Evolutionary conservation across 2,797 vertebrate genomes (phyloP).

Genomic region (Cyprinodon diabolis): DNA sequence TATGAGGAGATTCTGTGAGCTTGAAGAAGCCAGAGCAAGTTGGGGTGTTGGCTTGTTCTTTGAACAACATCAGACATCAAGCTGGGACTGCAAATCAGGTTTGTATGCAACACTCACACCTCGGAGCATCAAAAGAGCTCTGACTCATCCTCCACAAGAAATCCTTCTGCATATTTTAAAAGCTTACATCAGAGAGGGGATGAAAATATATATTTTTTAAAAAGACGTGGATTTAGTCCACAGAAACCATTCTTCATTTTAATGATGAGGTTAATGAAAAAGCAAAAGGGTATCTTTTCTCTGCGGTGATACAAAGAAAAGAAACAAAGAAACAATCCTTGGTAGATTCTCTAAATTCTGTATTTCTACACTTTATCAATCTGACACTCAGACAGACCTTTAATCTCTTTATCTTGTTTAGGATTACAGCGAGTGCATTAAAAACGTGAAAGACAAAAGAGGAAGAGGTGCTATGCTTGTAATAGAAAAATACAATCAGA

Average conservation of each 20-base stretch:
- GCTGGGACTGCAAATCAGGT: conserved; percentile 53
- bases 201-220: background rate
- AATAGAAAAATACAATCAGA: background rate
- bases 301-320: background rate
- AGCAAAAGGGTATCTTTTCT: background rate
- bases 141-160: background rate
- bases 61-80: conserved; percentile 37
- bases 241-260: background rate
- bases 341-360: background rate
- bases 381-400: background rate
- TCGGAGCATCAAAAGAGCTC: conserved; percentile 24
- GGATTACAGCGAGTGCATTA: background rate
- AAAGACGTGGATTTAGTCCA: fast-evolving
- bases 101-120: conserved; percentile 11
- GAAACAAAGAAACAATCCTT: background rate
- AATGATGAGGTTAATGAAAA: background rate
- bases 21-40: background rate
- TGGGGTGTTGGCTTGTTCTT: conserved; percentile 30
- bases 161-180: background rate
- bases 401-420: conserved; percentile 1
- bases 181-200: background rate
- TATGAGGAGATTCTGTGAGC: conserved; percentile 32
- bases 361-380: background rate
- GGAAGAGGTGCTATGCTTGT: background rate
- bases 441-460: background rate